Base-by-base conservation (phyloP, 2,888 invertebrate species). In the Amblyjoppa proteus region DNA sequence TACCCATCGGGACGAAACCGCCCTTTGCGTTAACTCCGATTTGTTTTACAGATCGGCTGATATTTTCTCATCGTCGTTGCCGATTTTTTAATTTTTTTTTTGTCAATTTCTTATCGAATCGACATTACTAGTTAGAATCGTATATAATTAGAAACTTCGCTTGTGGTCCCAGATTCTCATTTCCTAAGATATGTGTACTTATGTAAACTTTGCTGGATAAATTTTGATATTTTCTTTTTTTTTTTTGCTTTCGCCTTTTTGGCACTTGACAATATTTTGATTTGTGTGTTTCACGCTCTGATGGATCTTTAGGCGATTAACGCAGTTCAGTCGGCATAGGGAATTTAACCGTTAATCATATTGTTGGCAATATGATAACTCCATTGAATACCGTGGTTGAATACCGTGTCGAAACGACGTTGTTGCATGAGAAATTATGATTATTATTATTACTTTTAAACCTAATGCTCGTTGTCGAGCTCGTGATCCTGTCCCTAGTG, bases 121-220 rank as follows among this genome's bases (percentile, higher is more conserved):
- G 78, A 69, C 73, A 45, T 34, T 61, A 80, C 16, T 61, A 73
- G 16, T 71, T 70, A 25, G 71, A 76, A 31, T 66, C 69, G 75
- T 31, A 81, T 75, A 79, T 74, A 69, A 77, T 83, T 83, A 83
- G 69, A 85, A 81, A 74, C 70, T 81, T 73, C 31, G 41, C 79
- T 70, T 73, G 64, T 86, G 85, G 85, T 86, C 85, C 85, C 85
- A 86, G 80, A 86, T 77, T 80, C n/a, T 77, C 64, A 75, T 82
- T 85, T 82, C 56, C 31, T 74, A 77, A 58, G 58, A 85, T 73
- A 83, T 76, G 68, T 73, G 25, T 61, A 58, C 68, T 69, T 34
- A 64, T 74, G 49, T 66, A 61, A 73, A 61, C 38, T 49, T 74
- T 61, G 41, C 25, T 41, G 25, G 49, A 66, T 20, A 66, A 76